These are phyloP conservation scores for Microcebus ravelobensis DNA, from an alignment of 2,113 vertebrate species.

Conservation along the genomic window DNA sequence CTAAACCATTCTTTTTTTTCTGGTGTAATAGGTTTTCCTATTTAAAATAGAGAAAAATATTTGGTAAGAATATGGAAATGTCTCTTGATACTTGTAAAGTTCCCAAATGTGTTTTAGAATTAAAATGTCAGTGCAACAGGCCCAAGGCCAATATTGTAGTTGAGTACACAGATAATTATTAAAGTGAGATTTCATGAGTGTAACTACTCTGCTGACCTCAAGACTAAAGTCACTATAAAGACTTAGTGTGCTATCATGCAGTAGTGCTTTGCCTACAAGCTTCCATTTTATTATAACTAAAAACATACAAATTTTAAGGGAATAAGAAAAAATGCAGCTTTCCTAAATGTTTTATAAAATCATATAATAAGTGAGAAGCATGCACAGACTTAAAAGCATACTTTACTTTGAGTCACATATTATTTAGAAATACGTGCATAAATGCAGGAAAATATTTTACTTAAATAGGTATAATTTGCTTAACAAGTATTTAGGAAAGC, in stretches of 20 bases:
- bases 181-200: neutral
- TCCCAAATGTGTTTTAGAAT: neutral
- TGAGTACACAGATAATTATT: neutral
- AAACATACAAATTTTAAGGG: neutral
- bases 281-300: neutral
- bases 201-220: neutral
- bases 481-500: neutral
- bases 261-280: neutral
- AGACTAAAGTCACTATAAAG: neutral
- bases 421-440: neutral
- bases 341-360: conserved; percentile 11
- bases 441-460: neutral
- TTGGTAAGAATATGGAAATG: neutral
- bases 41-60: conserved; percentile 42
- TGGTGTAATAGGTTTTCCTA: neutral
- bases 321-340: neutral
- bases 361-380: neutral
- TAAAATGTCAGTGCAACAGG: neutral
- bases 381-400: neutral
- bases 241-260: neutral
- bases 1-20: neutral
- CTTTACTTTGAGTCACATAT: neutral
- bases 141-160: neutral
- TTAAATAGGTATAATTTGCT: neutral
- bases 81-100: neutral